Conservation (phyloP, 2,888 invertebrate genomes). For the Lithosia quadra region DNA sequence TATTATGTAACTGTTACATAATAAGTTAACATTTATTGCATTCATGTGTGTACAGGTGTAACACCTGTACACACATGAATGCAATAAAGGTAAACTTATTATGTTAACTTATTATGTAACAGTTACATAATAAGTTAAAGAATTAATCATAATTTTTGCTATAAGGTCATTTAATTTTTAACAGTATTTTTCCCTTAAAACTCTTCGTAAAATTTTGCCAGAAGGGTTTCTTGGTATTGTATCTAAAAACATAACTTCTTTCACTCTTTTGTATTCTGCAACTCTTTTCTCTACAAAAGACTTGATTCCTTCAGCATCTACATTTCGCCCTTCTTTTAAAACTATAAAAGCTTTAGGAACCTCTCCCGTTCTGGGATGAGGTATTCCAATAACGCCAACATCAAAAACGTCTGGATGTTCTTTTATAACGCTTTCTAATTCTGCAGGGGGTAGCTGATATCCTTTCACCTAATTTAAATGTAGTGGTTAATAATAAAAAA, state of each 20-base stretch:
- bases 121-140: too few species aligned
- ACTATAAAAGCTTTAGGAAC: conserved; percentile 92
- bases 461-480: conserved; percentile 87
- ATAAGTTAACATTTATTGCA: too few species aligned
- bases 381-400: conserved; percentile 93
- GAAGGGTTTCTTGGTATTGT: conserved; percentile 91
- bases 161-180: too few species aligned
- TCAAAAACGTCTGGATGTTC: conserved; percentile 91
- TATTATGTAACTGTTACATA: too few species aligned
- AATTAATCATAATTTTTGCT: too few species aligned
- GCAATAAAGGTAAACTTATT: too few species aligned
- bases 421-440: conserved; percentile 91
- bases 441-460: conserved; percentile 95
- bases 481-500: not conserved
- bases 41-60: too few species aligned
- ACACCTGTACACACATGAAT: too few species aligned
- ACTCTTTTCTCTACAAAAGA: conserved; percentile 89
- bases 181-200: conserved; percentile 77
- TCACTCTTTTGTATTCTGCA: conserved; percentile 90
- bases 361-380: conserved; percentile 90
- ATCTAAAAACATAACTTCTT: conserved; percentile 88
- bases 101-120: too few species aligned
- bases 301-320: conserved; percentile 85
- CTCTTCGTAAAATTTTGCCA: conserved; percentile 91
- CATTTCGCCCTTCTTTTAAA: conserved; percentile 74